phyloP scores from a whole-genome alignment of 2,888 invertebrate species.

The Drosophila kuntzei region DNA sequence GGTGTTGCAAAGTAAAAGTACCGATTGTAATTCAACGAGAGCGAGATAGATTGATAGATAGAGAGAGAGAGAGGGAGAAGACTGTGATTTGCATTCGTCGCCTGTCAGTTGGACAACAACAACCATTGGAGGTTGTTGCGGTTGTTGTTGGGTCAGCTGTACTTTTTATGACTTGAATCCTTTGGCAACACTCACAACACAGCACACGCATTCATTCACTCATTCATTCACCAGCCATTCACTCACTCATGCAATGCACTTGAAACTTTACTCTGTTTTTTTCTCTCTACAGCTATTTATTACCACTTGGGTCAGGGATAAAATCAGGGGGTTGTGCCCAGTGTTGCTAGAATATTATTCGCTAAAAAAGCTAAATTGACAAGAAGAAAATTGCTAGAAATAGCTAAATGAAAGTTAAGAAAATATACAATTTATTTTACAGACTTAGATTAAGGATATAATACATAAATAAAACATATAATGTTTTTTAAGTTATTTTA shows the following conservation, averaged over 20 bases:
- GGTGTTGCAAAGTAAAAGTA: constrained; percentile 69
- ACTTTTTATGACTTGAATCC: constrained; percentile 27
- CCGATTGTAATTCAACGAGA: constrained; percentile 53
- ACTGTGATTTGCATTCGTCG: constrained; percentile 63
- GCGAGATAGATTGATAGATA: not conserved
- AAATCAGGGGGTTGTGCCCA: not conserved
- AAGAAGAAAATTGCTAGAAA: no score
- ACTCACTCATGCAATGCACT: constrained; percentile 62
- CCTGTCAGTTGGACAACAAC: constrained; percentile 34
- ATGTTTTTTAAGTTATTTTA: no score
- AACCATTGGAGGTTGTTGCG: constrained; percentile 35
- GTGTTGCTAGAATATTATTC: no score
- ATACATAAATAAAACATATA: no score
- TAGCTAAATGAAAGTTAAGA: no score
- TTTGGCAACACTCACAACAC: constrained; percentile 12
- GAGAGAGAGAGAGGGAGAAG: not conserved
- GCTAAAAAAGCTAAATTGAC: no score
- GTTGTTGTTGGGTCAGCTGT: constrained; percentile 14
- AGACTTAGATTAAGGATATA: no score
- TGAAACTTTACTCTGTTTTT: constrained; percentile 33
- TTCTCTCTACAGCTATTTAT: constrained; percentile 57
- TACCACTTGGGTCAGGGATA: constrained; percentile 31
- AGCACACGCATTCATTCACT: constrained; percentile 29
- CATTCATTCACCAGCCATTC: constrained; percentile 39
- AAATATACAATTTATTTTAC: no score